Conservation (phyloP, 2,113 vertebrate species). For the Takifugu flavidus region DNA sequence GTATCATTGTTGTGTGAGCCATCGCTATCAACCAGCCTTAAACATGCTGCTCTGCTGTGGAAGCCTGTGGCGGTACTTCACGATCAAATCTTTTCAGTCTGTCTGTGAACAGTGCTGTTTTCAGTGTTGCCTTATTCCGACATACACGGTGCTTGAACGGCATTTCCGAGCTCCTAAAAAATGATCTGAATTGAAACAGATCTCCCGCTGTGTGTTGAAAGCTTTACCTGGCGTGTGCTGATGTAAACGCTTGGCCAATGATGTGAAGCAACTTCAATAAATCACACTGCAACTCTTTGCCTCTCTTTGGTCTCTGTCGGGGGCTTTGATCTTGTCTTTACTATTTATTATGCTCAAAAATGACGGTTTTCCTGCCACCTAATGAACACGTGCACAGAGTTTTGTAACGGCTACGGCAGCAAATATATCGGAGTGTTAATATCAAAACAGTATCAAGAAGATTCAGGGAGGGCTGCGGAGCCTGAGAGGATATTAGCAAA, state of each 20-base stretch:
- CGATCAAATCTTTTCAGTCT: neutral
- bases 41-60: slow-evolving; percentile 47
- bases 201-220: no score
- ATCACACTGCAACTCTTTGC: slow-evolving; percentile 21
- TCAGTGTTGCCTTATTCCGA: slow-evolving; percentile 42
- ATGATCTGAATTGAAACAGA: no score
- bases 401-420: no score
- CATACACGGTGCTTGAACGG: neutral
- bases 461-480: no score
- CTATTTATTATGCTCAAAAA: no score
- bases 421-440: no score
- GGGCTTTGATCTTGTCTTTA: neutral
- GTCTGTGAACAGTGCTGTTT: slow-evolving; percentile 17
- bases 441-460: no score
- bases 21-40: slow-evolving; percentile 34
- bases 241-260: slow-evolving; percentile 12
- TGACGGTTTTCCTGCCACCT: no score
- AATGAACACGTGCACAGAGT: no score
- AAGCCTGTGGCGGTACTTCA: slow-evolving; percentile 19
- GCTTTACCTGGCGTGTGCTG: no score
- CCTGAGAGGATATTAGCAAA: no score
- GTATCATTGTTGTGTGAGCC: no score
- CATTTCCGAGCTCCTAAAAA: neutral
- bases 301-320: neutral
- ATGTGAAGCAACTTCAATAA: slow-evolving; percentile 46